These are phyloP conservation scores for Gymnarchus niloticus DNA, from an alignment of 2,113 vertebrate species.

Conservation along the genomic window DNA sequence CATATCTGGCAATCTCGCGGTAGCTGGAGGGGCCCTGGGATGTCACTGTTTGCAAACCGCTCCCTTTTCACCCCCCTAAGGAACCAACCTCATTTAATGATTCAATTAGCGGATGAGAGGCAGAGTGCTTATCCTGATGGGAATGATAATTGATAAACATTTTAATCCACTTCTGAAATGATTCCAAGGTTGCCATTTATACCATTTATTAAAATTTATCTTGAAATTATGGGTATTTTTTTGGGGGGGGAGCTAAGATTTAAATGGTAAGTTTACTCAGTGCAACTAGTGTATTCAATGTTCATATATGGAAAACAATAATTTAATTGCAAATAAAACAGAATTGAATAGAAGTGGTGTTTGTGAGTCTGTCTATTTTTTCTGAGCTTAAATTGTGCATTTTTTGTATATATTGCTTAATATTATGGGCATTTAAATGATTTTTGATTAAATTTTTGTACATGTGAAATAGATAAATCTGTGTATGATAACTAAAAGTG, in stretches of 20 bases:
- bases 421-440: neutral
- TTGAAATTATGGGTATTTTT: conserved; percentile 50
- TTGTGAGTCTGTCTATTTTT: neutral
- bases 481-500: no score
- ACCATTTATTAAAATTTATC: conserved; percentile 23
- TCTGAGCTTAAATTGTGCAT: neutral
- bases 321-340: neutral
- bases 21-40: conserved; percentile 79
- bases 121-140: conserved; percentile 82
- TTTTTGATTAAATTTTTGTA: neutral
- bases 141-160: conserved; percentile 72
- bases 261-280: neutral
- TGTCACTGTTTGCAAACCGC: conserved; percentile 89
- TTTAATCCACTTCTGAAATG: conserved; percentile 53
- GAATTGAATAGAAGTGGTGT: neutral
- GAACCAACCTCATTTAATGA: conserved; percentile 96
- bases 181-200: conserved; percentile 25
- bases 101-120: conserved; percentile 94
- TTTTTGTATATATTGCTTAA: neutral
- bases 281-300: neutral
- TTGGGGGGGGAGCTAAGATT: neutral
- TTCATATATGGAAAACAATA: neutral
- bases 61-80: conserved; percentile 70
- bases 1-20: conserved; percentile 91
- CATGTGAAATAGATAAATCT: neutral